Evolutionary conservation across 2,797 vertebrate genomes (phyloP).

Genomic region (Chlorospingus semifuscus): DNA sequence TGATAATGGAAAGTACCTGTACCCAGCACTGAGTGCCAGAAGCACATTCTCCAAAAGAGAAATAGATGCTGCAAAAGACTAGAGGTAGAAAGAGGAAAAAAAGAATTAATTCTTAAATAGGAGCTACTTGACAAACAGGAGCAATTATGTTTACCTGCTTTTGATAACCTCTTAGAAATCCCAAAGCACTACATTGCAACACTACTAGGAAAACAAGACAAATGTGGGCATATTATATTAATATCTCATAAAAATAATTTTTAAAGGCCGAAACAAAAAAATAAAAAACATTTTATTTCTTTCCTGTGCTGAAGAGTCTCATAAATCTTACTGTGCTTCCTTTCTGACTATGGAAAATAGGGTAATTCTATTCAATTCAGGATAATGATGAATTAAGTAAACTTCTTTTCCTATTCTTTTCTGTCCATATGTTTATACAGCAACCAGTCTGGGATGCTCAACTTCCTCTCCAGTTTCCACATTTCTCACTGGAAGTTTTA

Average conservation of each 20-base stretch:
- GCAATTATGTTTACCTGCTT: not conserved
- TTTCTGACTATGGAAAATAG: not conserved
- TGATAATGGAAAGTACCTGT: not conserved
- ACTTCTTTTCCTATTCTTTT: not conserved
- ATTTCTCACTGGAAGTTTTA: not conserved
- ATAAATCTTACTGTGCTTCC: not conserved
- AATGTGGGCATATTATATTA: not conserved
- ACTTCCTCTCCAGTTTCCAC: not conserved
- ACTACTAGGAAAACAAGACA: not conserved
- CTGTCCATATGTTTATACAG: not conserved
- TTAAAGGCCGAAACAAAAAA: slow-evolving; percentile 12
- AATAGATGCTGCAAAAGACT: not conserved
- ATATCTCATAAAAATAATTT: not conserved
- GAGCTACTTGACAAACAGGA: not conserved
- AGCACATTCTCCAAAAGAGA: not conserved
- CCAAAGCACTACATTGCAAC: not conserved
- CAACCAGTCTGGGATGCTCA: not conserved
- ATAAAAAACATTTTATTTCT: not conserved
- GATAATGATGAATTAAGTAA: not conserved
- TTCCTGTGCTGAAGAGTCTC: not conserved
- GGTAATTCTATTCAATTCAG: not conserved
- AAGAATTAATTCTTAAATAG: not conserved
- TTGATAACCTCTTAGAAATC: not conserved
- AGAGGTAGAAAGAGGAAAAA: not conserved
- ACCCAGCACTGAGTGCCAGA: not conserved